Evolutionary conservation across 2,797 vertebrate genomes (phyloP), one percentile per base, ranked within the genome.

Genomic region (Oceanodroma leucorhoa): DNA sequence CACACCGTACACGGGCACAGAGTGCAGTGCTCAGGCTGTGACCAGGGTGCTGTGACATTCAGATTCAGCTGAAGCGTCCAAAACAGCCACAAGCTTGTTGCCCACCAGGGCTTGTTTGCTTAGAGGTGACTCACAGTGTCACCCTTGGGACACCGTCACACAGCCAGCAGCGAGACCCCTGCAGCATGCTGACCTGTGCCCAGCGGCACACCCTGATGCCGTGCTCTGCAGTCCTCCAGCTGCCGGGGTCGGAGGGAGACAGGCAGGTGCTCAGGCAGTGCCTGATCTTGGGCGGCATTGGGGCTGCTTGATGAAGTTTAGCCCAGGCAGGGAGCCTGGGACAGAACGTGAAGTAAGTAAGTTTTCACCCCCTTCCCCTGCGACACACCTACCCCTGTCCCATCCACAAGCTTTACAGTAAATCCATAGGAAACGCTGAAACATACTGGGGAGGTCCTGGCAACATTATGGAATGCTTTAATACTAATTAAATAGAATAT

Each of bases 11-110:
- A 5, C 9, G 12, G 62, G 80, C 57, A 66, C 14, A 11, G 55
- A 32, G 40, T 0, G 6, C 50, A 41, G 54, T 0, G 0, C 62
- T 22, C 22, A 1, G 76, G 15, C 4, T 10, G 48, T 6, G 26
- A 60, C 43, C 1, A 0, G 18, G n/a, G 11, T 27, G 34, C 53
- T 50, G 43, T 5, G 1, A 50, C 30, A 14, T 16, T 57, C 30
- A 8, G 30, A 46, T 29, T 30, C 54, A 83, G 58, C 48, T 7
- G 9, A 58, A 72, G 6, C 6, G 20, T 7, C 69, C 65, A 6
- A 22, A 55, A 40, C 17, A 7, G 55, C 46, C 82, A 21, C n/a
- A 7, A 34, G 50, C 79, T 32, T 26, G 5, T 9, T 43, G 16
- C 34, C 54, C 2, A 20, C 40, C 69, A 17, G 46, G 30, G 36